Base-by-base conservation (phyloP, 1,140 invertebrate species). In the Eulimnadia texana region DNA sequence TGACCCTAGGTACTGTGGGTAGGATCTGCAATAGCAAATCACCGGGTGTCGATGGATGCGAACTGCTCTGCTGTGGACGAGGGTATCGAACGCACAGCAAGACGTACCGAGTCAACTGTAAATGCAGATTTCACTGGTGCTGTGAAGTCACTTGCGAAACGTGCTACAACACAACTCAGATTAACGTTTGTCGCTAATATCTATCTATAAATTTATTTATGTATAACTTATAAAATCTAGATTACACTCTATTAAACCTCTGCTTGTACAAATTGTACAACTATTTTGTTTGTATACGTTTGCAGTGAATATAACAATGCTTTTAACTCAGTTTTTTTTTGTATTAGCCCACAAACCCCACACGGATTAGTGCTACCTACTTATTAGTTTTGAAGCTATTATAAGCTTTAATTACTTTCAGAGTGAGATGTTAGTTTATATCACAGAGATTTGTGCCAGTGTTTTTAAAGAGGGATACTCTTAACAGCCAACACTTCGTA, bases 101-200 rank as follows among this genome's bases (percentile, higher is more conserved):
- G 49, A 81, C 78, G 65, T 84, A 86, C 68, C 80, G 82, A 72
- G 82, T 86, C 66, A 86, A 90, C 68, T 97, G 93, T 74, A 81
- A 86, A 65, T 97, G 93, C 73, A 85, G 88, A 69, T 97, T 97
- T 73, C 83, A 84, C 69, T 97, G 89, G 86, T 97, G 93, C 75
- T 97, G 93, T 75, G 84, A 93, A 72, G 93, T 96, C 42, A 84
- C 84, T 62, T 97, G 93, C 75, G 82, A 92, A 67, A 86, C 80
- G 55, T 97, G 93, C 73, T 76, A 82, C 58, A 78, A 79, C 24
- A 83, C 33, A 50, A 63, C 27, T 23, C 53, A 20, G 25, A 13
- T 61, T 29, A 61, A 29, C 60, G 53, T 51, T 19, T 61, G 60
- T 29, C 60, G 60, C 51, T 61, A 51, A 61, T 0, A 19, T 2